These are phyloP conservation scores for Tetraodon nigroviridis DNA, from an alignment of 2,113 vertebrate genomes.

Conservation along the genomic window DNA sequence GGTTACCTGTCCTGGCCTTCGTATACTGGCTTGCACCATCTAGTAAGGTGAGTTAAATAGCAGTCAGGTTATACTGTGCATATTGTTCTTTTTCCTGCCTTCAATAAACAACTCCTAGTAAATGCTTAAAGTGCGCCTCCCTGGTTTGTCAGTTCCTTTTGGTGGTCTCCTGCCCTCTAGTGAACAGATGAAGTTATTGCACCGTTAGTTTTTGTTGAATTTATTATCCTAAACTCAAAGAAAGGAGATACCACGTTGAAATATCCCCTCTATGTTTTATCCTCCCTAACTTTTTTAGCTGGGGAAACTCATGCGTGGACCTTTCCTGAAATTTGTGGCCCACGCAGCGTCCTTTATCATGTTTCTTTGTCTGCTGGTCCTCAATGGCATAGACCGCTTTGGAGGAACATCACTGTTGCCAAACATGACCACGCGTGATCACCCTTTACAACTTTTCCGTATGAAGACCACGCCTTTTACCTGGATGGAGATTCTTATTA, in stretches of 20 bases:
- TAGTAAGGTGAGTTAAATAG: slow-evolving; percentile 81
- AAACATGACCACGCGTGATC: slow-evolving; percentile 87
- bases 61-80: neutral
- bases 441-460: slow-evolving; percentile 88
- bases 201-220: neutral
- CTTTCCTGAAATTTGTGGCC: slow-evolving; percentile 96
- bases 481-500: slow-evolving; percentile 96
- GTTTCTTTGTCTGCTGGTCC: slow-evolving; percentile 89
- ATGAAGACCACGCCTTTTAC: slow-evolving; percentile 95
- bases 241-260: too few species aligned
- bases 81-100: neutral
- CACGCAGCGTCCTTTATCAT: slow-evolving; percentile 93
- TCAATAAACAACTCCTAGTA: too few species aligned
- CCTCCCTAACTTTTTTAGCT: slow-evolving; percentile 70
- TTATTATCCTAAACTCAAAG: too few species aligned
- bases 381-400: slow-evolving; percentile 94
- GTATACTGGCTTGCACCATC: slow-evolving; percentile 91
- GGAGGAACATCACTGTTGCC: slow-evolving; percentile 88
- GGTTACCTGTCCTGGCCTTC: slow-evolving; percentile 85
- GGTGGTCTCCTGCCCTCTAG: neutral
- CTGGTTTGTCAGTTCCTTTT: neutral
- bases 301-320: slow-evolving; percentile 87
- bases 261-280: too few species aligned
- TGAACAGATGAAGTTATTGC: neutral
- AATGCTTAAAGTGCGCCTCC: too few species aligned